Base-by-base conservation (phyloP, 2,797 vertebrate genomes). In the Gadopsis bispinosus region DNA sequence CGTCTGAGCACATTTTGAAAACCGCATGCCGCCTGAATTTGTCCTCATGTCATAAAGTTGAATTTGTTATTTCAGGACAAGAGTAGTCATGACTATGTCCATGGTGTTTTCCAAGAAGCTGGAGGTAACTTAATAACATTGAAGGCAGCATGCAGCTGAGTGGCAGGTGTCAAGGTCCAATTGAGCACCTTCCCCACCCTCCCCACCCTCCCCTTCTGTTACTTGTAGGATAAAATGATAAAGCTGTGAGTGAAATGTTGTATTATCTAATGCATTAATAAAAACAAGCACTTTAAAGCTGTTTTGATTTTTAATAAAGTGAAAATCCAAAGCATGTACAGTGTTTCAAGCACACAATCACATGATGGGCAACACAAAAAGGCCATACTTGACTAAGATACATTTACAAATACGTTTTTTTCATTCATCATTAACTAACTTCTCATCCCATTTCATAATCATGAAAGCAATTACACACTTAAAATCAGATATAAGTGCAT, bases 311-410 rank as follows among this genome's bases (percentile, higher is more conserved):
- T 86, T 58, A 83, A 70, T 90, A 82, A 90, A 83, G 47, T 84
- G 47, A 66, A 83, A 90, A 88, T 75, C 67, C 67, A 75, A 83
- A 85, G 80, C 87, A 88, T 88, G 83, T 93, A 92, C 89, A 92
- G 87, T 92, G 81, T 88, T 84, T 75, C 61, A 91, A 87, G 60
- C 90, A 83, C 85, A 83, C 83, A 88, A 68, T 81, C 68, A 72
- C 75, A 80, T 65, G 11, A 62, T 13, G 11, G n/a, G 51, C 54
- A 47, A 73, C 33, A 79, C 45, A 1, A 77, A 50, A 78, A 77
- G 9, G 48, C 66, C 26, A 26, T 26, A 26, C 26, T 60, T 17
- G n/a, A 33, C 33, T 33, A 69, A 39, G n/a, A 74, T 22, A 71
- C 60, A 90, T 85, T 71, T 87, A 87, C 62, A 88, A 67, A 73